These are phyloP conservation scores for Apamea sordens DNA, from an alignment of 2,888 invertebrate genomes.

Conservation along the genomic window DNA sequence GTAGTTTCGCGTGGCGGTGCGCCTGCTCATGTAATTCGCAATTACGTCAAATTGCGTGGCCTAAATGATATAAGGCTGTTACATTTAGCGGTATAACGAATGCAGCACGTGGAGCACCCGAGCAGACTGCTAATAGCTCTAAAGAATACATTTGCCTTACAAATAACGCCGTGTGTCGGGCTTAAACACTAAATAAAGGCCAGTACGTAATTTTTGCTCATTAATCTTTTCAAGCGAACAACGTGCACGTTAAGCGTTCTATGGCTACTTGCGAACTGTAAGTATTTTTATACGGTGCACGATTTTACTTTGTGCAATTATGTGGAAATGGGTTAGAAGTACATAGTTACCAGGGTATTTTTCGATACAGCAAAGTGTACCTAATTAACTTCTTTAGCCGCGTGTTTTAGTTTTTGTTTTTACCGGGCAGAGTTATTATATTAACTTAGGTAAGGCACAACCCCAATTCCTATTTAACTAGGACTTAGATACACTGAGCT, in stretches of 20 bases:
- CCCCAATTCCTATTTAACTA: neutral
- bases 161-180: slow-evolving; percentile 63
- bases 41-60: slow-evolving; percentile 88
- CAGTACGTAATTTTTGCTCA: slow-evolving; percentile 65
- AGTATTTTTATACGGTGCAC: slow-evolving; percentile 53
- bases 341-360: slow-evolving; percentile 33
- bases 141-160: slow-evolving; percentile 68
- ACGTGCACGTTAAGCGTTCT: slow-evolving; percentile 46
- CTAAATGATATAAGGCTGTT: slow-evolving; percentile 87
- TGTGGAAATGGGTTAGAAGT: slow-evolving; percentile 46
- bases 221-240: slow-evolving; percentile 62
- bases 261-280: slow-evolving; percentile 30
- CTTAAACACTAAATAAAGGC: slow-evolving; percentile 62
- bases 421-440: slow-evolving; percentile 4
- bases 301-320: slow-evolving; percentile 60
- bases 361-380: slow-evolving; percentile 35
- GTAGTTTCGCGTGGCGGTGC: slow-evolving; percentile 74
- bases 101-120: slow-evolving; percentile 70
- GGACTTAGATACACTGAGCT: neutral
- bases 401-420: slow-evolving; percentile 23
- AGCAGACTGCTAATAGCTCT: slow-evolving; percentile 75
- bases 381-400: slow-evolving; percentile 37
- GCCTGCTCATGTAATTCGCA: slow-evolving; percentile 83
- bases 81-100: slow-evolving; percentile 79
- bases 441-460: neutral